Evolutionary conservation across 2,888 invertebrate genomes (phyloP), one percentile per base, ranked within the genome.

Genomic region (Caenorhabditis sp.): DNA sequence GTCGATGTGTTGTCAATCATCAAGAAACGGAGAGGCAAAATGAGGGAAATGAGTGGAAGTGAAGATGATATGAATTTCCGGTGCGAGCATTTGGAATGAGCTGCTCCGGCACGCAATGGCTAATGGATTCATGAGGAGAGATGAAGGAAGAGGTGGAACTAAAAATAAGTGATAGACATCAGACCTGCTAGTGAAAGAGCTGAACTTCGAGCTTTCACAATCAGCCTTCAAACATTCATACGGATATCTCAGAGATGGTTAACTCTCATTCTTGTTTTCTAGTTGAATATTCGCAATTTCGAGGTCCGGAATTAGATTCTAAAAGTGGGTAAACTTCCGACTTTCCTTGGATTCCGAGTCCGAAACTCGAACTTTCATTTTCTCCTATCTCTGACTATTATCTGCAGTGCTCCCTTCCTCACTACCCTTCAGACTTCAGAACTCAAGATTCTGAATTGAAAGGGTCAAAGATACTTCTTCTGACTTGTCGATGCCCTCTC

Each of bases 71-170:
- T 70, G 68, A 56, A 56, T 76, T 76, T 76, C 76, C 76, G 68
- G 38, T 47, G n/a, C n/a, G n/a, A 47, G 68, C 66, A 76, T 76
- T 76, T 35, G 24, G 19, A 51, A 76, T 76, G 76, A 75, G 66
- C n/a, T 8, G 16, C 1, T 31, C n/a, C 22, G 22, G 56, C 75
- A 75, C 75, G 75, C 75, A n/a, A 70, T 59, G 28, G 24, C 26
- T 14, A 54, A 54, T 54, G 24, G 24, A 24, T 54, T 24, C 24
- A 26, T 14, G 14, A 14, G 14, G 24, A 28, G 56, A 58, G 5
- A n/a, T 12, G 12, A 26, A 10, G 31, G 38, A 12, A 38, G 12
- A 38, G 6, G 38, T 31, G 31, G 7, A 38, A 2, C 6, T 10
- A 12, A 38, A 38, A 12, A 38, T 2, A 38, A 38, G 12, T 38